Evolutionary conservation across 2,888 invertebrate species (phyloP).

Genomic region (Drepanosiphum platanoidis): DNA sequence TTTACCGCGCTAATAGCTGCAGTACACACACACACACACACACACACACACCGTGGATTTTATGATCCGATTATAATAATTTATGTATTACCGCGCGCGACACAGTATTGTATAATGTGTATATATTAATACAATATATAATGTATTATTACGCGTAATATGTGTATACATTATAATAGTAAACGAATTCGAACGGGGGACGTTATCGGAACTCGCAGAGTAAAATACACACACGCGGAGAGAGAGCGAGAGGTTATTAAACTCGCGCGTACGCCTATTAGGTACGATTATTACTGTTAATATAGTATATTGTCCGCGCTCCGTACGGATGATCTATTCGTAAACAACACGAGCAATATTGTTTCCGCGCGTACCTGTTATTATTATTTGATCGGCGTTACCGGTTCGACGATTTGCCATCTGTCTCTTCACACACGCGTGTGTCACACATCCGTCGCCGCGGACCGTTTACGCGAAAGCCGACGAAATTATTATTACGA

Average conservation of each 20-base stretch:
- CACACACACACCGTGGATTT: not conserved
- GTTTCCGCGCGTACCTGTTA: not conserved
- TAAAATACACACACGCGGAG: not conserved
- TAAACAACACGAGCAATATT: no score
- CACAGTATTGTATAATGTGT: no score
- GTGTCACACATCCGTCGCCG: not conserved
- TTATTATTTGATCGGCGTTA: not conserved
- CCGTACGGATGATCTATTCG: no score
- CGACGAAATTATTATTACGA: no score
- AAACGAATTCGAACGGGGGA: constrained; percentile 11
- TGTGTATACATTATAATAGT: no score
- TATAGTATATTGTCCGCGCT: no score
- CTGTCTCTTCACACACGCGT: not conserved
- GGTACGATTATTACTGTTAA: no score
- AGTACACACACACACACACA: not conserved
- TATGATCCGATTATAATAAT: constrained; percentile 9
- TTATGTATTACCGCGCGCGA: not conserved
- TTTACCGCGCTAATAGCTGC: not conserved
- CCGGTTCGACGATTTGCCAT: not conserved
- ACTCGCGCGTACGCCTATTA: not conserved
- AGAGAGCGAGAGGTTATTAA: constrained; percentile 18
- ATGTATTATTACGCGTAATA: no score
- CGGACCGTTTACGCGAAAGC: constrained; percentile 40
- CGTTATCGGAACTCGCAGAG: no score
- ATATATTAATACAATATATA: no score